phyloP scores from a whole-genome alignment of 2,113 vertebrate genomes.

The Salvator merianae region DNA sequence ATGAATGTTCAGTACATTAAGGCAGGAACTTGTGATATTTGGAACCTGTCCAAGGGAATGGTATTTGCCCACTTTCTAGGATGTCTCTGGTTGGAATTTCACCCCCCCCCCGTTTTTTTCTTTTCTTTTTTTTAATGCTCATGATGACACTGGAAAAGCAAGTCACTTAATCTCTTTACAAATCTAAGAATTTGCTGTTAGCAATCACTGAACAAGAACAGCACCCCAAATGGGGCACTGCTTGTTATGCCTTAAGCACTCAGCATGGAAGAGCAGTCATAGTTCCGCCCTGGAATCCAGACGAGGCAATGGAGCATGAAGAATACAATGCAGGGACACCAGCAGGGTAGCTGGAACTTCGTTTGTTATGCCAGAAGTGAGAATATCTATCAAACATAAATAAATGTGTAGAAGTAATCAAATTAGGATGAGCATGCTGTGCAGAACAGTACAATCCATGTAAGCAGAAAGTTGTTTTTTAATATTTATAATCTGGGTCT shows the following conservation, averaged over 20 bases:
- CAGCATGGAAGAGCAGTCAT: constrained; percentile 48
- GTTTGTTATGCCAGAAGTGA: constrained; percentile 56
- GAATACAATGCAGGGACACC: constrained; percentile 64
- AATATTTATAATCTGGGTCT: constrained; percentile 66
- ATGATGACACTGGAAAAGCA: constrained; percentile 51
- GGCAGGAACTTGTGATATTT: constrained; percentile 53
- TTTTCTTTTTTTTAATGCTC: neutral
- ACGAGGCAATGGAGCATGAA: constrained; percentile 38
- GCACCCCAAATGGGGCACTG: constrained; percentile 10
- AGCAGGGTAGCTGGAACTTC: constrained; percentile 69
- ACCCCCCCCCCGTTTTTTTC: constrained; percentile 3
- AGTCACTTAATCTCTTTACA: constrained; percentile 55
- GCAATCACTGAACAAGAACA: constrained; percentile 39
- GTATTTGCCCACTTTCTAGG: constrained; percentile 19
- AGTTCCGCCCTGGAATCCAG: constrained; percentile 58
- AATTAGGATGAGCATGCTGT: constrained; percentile 72
- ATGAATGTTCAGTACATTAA: constrained; percentile 15
- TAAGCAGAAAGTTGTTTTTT: constrained; percentile 72
- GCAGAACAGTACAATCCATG: constrained; percentile 70
- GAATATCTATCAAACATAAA: constrained; percentile 67
- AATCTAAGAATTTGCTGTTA: constrained; percentile 48
- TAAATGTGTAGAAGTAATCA: constrained; percentile 74
- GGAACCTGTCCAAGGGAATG: constrained; percentile 30
- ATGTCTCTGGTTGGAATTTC: constrained; percentile 45
- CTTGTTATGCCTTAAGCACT: neutral